Evolutionary conservation across 2,888 invertebrate species (phyloP).

Genomic region (Acrobasis suavella): DNA sequence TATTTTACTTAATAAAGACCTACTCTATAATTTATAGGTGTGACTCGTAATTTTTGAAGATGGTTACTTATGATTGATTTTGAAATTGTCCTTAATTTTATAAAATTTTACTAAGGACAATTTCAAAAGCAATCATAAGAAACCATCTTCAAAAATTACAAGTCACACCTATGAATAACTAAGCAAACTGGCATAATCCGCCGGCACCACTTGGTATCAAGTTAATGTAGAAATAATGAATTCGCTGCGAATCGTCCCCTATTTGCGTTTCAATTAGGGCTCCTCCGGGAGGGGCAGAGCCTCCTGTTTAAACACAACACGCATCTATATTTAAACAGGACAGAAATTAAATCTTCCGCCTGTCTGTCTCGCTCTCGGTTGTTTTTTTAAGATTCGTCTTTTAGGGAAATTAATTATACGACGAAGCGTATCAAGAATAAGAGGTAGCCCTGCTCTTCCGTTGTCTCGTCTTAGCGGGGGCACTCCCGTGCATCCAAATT

Average conservation of each 20-base stretch:
- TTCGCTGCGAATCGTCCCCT: slow-evolving; percentile 74
- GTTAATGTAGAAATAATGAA: slow-evolving; percentile 77
- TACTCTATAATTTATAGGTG: too few relatives aligned
- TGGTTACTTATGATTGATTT: too few relatives aligned
- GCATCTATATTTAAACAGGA: slow-evolving; percentile 70
- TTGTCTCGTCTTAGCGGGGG: too few relatives aligned
- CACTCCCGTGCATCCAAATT: too few relatives aligned
- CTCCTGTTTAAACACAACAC: slow-evolving; percentile 63
- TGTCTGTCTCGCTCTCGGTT: slow-evolving; percentile 49
- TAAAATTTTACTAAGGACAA: too few relatives aligned
- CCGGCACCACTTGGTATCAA: slow-evolving; percentile 43
- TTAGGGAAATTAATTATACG: neutral
- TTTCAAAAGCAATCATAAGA: neutral
- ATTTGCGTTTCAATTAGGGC: slow-evolving; percentile 81
- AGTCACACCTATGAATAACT: slow-evolving; percentile 13
- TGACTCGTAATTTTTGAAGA: too few relatives aligned
- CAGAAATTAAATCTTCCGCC: slow-evolving; percentile 72
- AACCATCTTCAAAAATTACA: neutral
- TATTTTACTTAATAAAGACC: too few relatives aligned
- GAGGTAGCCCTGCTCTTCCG: too few relatives aligned
- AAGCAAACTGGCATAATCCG: slow-evolving; percentile 25
- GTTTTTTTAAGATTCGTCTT: slow-evolving; percentile 49
- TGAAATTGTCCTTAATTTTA: too few relatives aligned
- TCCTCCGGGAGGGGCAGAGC: slow-evolving; percentile 47
- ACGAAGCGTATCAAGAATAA: too few relatives aligned